These are phyloP conservation scores for Rutpela maculata DNA, from an alignment of 2,888 invertebrate genomes.

Conservation along the genomic window DNA sequence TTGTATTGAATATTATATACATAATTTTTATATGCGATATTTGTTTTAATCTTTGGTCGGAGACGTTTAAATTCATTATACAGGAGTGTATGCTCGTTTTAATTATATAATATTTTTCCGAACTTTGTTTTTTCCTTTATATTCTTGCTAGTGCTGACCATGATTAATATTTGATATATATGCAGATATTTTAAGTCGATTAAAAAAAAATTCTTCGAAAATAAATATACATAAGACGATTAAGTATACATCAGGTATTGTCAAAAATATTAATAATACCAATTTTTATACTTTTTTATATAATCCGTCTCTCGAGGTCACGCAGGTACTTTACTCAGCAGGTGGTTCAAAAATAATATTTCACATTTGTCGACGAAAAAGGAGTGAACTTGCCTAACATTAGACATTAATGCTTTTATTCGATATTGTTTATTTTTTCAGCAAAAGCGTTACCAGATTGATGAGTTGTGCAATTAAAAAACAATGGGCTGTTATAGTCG, in stretches of 20 bases:
- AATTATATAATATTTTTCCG: no score
- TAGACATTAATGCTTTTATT: constrained; percentile 7
- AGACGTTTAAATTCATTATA: no score
- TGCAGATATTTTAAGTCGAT: no score
- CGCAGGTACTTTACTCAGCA: not conserved
- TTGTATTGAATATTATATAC: no score
- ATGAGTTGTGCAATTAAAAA: constrained; percentile 7
- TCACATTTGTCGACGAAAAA: not conserved
- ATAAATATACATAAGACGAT: not conserved
- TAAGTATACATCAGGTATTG: constrained; percentile 1
- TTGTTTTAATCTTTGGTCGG: no score
- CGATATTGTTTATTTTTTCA: not conserved
- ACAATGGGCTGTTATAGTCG: not conserved
- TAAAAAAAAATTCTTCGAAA: not conserved
- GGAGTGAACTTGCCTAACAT: not conserved
- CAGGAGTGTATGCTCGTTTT: no score
- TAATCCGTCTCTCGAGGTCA: constrained; percentile 7
- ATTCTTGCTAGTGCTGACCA: no score
- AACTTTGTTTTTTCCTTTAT: no score
- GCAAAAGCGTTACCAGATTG: not conserved
- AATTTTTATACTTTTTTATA: not conserved
- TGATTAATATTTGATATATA: no score
- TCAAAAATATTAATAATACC: constrained; percentile 3
- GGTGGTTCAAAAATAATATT: not conserved
- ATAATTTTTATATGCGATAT: no score